A percentile compares a stretch with the other conserved stretches of the same genome.
phyloP scores from a whole-genome alignment of 2,113 vertebrate species.

The Daboia siamensis region DNA sequence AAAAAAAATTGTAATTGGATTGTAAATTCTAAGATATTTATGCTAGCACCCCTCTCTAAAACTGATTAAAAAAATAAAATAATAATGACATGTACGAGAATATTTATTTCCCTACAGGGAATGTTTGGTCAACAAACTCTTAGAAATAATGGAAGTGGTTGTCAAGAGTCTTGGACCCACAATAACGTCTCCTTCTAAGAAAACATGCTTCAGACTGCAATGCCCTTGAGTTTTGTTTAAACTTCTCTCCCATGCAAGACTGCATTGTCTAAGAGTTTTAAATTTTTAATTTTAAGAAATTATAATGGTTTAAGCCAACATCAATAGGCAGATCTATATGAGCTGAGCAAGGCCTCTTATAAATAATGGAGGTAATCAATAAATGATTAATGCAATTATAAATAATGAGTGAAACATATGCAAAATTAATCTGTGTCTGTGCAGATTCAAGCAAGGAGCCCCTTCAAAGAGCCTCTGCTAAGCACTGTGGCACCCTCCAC shows the following conservation, averaged over 20 bases:
- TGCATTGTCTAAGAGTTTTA: not conserved
- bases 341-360: not conserved
- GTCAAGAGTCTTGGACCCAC: not conserved
- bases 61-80: not conserved
- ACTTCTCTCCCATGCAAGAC: not conserved
- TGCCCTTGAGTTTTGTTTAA: not conserved
- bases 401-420: not conserved
- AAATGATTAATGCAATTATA: not conserved
- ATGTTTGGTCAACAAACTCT: constrained; percentile 27
- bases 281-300: not conserved
- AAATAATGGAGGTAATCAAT: not conserved
- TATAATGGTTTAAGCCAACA: not conserved
- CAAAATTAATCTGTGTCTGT: not conserved
- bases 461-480: not conserved
- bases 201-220: not conserved
- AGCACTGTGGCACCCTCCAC: not conserved
- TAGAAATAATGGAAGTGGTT: not conserved
- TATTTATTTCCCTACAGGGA: constrained; percentile 19
- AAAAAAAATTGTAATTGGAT: constrained; percentile 8
- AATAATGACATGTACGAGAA: constrained; percentile 34
- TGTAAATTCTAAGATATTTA: constrained; percentile 42
- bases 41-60: constrained; percentile 18
- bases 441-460: not conserved
- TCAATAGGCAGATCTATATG: not conserved
- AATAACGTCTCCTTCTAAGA: not conserved